Evolutionary conservation across 1,140 invertebrate species (phyloP).

Genomic region (Macrosteles quadrilineatus): DNA sequence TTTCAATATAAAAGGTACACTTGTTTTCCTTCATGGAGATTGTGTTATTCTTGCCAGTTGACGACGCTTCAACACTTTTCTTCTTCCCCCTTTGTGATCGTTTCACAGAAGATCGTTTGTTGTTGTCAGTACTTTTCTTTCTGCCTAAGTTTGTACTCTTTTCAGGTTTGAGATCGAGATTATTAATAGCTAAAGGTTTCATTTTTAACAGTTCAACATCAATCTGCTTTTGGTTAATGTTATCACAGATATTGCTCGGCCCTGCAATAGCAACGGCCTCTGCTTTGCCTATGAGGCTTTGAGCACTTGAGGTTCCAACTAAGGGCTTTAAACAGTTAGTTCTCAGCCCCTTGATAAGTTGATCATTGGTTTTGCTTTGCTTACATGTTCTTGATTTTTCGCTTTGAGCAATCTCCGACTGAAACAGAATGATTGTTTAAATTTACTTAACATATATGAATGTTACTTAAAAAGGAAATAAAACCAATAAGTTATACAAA

Average conservation of each 20-base stretch:
- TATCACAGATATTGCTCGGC: conserved; percentile 23
- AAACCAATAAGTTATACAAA: too few species aligned
- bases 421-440: conserved; percentile 17
- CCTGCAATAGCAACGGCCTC: background rate
- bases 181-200: background rate
- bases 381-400: conserved; percentile 10
- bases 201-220: background rate
- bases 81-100: background rate
- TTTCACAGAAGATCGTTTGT: background rate
- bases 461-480: too few species aligned
- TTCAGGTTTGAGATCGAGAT: conserved; percentile 24
- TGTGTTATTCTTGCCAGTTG: background rate
- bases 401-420: background rate
- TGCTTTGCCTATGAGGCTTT: background rate
- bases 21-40: background rate
- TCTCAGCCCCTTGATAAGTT: background rate
- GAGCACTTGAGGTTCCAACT: background rate
- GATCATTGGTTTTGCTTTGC: conserved; percentile 8
- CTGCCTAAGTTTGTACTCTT: conserved; percentile 21
- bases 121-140: background rate
- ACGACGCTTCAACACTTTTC: background rate
- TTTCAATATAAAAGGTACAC: background rate
- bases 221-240: conserved; percentile 4
- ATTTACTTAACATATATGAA: too few species aligned
- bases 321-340: background rate